phyloP scores from a whole-genome alignment of 2,797 vertebrate genomes.

The Tragopan temminckii region DNA sequence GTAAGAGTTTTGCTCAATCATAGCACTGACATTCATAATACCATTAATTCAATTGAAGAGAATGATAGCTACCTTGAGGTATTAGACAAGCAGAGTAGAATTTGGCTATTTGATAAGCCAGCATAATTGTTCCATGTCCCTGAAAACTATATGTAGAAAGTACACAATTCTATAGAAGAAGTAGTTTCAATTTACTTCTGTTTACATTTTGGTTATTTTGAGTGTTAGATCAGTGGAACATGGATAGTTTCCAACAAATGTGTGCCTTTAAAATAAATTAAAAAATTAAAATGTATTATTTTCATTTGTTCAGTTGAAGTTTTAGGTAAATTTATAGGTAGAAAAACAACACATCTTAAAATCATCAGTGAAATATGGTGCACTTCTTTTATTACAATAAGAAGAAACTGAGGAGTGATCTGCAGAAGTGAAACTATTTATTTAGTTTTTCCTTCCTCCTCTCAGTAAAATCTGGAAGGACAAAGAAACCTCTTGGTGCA shows the following conservation, averaged over 20 bases:
- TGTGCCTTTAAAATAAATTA: neutral
- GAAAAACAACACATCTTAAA: neutral
- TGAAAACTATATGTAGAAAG: neutral
- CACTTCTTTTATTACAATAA: rapidly evolving
- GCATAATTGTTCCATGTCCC: neutral
- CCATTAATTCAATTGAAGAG: neutral
- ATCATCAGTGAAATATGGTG: rapidly evolving
- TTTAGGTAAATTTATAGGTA: neutral
- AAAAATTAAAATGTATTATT: neutral
- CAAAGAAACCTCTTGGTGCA: neutral
- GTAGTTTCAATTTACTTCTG: neutral
- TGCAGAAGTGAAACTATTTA: neutral
- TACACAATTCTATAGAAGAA: neutral
- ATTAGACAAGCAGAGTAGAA: neutral
- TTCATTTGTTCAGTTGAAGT: neutral
- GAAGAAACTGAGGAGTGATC: neutral
- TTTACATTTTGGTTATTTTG: neutral
- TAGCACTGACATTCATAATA: neutral
- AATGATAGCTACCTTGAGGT: neutral
- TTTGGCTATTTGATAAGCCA: neutral
- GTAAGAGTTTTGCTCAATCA: neutral
- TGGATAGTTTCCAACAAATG: neutral
- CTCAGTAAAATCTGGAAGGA: neutral
- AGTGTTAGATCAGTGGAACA: neutral
- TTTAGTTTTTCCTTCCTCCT: neutral